Percentiles rank a stretch among this genome's conserved stretches.
phyloP scores from a whole-genome alignment of 2,888 invertebrate genomes.

The Lasioglossum calceatum region DNA sequence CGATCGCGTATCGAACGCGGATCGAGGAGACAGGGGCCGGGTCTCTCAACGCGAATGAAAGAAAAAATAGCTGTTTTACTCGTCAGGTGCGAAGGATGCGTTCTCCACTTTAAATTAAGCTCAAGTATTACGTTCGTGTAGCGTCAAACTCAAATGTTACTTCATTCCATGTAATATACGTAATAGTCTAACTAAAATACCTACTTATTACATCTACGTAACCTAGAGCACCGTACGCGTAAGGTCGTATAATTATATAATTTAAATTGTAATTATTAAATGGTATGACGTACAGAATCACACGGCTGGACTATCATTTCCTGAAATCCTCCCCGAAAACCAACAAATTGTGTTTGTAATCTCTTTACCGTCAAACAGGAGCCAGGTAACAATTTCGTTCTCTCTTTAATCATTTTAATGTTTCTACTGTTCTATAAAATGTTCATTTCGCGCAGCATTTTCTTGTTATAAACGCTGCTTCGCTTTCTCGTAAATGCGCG shows the following conservation, averaged over 20 bases:
- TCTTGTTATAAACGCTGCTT: too few relatives aligned
- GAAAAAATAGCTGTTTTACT: slow-evolving; percentile 59
- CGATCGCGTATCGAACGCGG: slow-evolving; percentile 17
- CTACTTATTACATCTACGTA: slow-evolving; percentile 83
- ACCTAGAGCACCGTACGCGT: slow-evolving; percentile 84
- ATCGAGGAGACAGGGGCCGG: neutral
- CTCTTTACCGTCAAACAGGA: neutral
- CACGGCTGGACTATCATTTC: slow-evolving; percentile 19
- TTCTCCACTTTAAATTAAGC: slow-evolving; percentile 79
- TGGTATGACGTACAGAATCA: slow-evolving; percentile 82
- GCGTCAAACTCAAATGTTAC: slow-evolving; percentile 81
- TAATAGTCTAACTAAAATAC: slow-evolving; percentile 83
- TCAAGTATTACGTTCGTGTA: slow-evolving; percentile 84
- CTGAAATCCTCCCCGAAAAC: neutral
- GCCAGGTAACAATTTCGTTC: neutral
- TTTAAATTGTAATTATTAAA: slow-evolving; percentile 85
- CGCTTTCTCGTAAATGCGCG: neutral
- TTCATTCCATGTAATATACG: slow-evolving; percentile 85
- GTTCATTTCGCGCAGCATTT: too few relatives aligned
- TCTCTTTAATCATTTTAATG: neutral
- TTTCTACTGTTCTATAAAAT: neutral
- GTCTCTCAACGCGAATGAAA: neutral
- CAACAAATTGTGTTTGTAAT: neutral
- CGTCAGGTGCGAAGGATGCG: slow-evolving; percentile 74
- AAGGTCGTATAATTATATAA: slow-evolving; percentile 84